A percentile compares a stretch with the other conserved stretches of the same genome.
Conservation (phyloP, 1,140 invertebrate genomes). For the Diorhabda carinulata region DNA sequence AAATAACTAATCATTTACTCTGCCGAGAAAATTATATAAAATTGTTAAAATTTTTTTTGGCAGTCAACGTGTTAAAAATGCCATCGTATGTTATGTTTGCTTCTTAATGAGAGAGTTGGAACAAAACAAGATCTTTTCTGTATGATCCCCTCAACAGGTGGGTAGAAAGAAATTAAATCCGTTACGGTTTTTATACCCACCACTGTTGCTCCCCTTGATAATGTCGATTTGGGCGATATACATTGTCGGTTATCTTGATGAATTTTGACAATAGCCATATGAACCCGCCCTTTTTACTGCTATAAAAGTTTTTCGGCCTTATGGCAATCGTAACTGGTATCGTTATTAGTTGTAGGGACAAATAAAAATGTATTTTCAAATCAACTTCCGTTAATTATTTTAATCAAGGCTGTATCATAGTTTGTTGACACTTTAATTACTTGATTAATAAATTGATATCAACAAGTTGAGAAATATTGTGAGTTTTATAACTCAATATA, state of each 20-base stretch:
- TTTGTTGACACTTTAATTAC: neutral
- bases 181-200: neutral
- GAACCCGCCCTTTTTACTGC: neutral
- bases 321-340: neutral
- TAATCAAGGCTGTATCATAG: neutral
- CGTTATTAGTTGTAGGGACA: neutral
- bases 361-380: neutral
- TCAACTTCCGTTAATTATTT: neutral
- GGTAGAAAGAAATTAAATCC: too few species aligned
- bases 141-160: too few species aligned
- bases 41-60: too few species aligned
- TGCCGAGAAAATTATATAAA: too few species aligned
- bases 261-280: neutral
- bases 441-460: slow-evolving; percentile 7
- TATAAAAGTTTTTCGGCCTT: neutral
- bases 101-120: too few species aligned
- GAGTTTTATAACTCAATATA: too few species aligned
- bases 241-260: slow-evolving; percentile 10
- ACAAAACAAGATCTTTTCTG: too few species aligned
- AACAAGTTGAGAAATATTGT: slow-evolving; percentile 1
- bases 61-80: too few species aligned
- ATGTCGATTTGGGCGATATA: slow-evolving; percentile 3
- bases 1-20: too few species aligned
- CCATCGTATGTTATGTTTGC: too few species aligned
- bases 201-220: neutral